Evolutionary conservation across 2,113 vertebrate genomes (phyloP), one percentile per base, ranked within the genome.

Genomic region (Gopherus flavomarginatus): DNA sequence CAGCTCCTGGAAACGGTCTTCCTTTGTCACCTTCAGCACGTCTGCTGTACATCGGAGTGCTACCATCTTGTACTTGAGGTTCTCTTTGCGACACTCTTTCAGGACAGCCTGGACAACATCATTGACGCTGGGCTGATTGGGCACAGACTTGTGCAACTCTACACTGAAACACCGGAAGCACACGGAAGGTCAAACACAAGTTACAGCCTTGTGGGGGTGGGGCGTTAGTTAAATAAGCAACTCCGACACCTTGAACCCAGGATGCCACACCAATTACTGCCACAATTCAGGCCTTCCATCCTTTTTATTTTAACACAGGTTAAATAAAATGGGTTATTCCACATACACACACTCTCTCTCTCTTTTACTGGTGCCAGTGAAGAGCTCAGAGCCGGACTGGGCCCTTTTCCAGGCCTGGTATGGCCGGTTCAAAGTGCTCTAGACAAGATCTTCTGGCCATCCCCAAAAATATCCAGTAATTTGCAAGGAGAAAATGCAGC

Each of bases 11-110:
- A 99, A 99, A 6, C 98, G 98, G 94, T 99, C 99, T 95, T 99
- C 98, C 96, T 99, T 98, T 38, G 99, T 99, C 81, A 98, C 98
- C 93, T 99, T 98, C 57, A 99, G 98, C 88, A 99, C 98, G 3
- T 98, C 98, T 13, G 98, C 99, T 0, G 97, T 97, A 78, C 99
- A 99, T 69, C 98, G 98, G 80, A 99, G 97, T 2, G 99, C 99
- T 11, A 98, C 98, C 92, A 99, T 98, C 97, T 99, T 99, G 87
- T 99, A 99, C 53, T 98, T 98, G 4, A 99, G 97, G 92, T 97
- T 99, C 94, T 99, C 99, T 87, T 99, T 99, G 75, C 98, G 98
- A 77, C 99, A 99, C 88, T 99, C 99, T 92, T 99, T 99, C 87
- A 99, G 91, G 88, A 99, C 98, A 65, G 98, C 97, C 83, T 99